These are phyloP conservation scores for Pseudomugil tenellus DNA, from an alignment of 2,797 vertebrate genomes.

Conservation along the genomic window DNA sequence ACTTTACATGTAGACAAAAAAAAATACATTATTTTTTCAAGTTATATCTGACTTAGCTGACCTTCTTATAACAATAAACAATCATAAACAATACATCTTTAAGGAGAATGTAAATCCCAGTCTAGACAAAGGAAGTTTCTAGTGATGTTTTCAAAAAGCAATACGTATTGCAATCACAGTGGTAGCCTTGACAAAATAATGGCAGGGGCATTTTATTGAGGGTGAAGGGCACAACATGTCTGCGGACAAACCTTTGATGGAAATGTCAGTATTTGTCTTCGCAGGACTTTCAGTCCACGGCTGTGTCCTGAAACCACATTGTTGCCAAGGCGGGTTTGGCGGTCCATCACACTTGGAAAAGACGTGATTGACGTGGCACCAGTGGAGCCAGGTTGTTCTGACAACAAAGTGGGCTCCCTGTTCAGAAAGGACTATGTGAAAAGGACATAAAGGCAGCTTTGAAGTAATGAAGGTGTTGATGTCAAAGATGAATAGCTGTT, in stretches of 20 bases:
- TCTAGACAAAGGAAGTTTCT: slow-evolving; percentile 7
- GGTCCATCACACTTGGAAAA: slow-evolving; percentile 59
- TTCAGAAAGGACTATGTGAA: slow-evolving; percentile 22
- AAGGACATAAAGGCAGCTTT: neutral
- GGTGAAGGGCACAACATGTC: slow-evolving; percentile 21
- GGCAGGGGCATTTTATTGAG: slow-evolving; percentile 45
- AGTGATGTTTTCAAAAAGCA: slow-evolving; percentile 8
- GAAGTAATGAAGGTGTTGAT: too few species aligned
- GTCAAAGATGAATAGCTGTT: too few species aligned
- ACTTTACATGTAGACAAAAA: neutral
- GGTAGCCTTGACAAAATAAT: slow-evolving; percentile 23
- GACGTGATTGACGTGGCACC: slow-evolving; percentile 53
- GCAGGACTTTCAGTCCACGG: slow-evolving; percentile 36
- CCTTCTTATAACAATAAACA: neutral
- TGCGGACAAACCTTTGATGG: slow-evolving; percentile 44
- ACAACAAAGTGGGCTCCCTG: slow-evolving; percentile 36
- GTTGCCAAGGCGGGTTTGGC: slow-evolving; percentile 10
- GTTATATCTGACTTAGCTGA: slow-evolving; percentile 4
- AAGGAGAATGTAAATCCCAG: slow-evolving; percentile 35
- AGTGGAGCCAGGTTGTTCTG: slow-evolving; percentile 15
- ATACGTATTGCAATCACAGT: slow-evolving; percentile 4
- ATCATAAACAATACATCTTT: neutral
- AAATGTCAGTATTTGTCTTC: slow-evolving; percentile 42
- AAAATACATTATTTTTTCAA: slow-evolving; percentile 1
- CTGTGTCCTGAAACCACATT: slow-evolving; percentile 19